These are phyloP conservation scores for Phenganax marumi DNA, from an alignment of 92 coral and sea anemone genomes.

Conservation along the genomic window DNA sequence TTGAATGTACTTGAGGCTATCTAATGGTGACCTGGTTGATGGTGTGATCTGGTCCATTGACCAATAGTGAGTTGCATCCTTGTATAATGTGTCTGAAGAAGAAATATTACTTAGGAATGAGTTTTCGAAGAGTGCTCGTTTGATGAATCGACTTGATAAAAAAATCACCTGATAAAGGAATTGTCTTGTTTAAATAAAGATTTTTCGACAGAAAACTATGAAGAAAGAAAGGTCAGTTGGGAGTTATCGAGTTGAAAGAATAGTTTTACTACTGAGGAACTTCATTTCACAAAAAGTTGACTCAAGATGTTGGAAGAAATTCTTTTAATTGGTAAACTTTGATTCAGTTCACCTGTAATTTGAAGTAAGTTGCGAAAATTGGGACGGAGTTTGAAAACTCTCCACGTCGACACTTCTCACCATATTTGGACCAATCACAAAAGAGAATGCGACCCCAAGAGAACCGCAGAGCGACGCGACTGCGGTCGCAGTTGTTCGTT, in stretches of 20 bases:
- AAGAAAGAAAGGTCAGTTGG: background rate
- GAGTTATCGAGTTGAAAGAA: no score
- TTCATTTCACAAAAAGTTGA: background rate
- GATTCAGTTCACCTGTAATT: slow-evolving; percentile 31
- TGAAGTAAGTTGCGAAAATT: slow-evolving; percentile 23
- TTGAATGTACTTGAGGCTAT: slow-evolving; percentile 47
- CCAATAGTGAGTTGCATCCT: slow-evolving; percentile 85
- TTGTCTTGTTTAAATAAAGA: slow-evolving; percentile 58
- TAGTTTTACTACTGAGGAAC: background rate
- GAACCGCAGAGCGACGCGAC: slow-evolving; percentile 96
- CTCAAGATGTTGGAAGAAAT: background rate
- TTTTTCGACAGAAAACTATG: slow-evolving; percentile 26
- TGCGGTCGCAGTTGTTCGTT: slow-evolving; percentile 97
- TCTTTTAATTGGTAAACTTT: background rate
- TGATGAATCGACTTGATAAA: background rate
- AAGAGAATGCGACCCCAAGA: slow-evolving; percentile 88
- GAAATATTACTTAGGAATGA: background rate
- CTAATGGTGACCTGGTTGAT: slow-evolving; percentile 40
- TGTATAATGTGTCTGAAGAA: slow-evolving; percentile 75
- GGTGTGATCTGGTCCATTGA: slow-evolving; percentile 73
- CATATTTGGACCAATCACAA: slow-evolving; percentile 85
- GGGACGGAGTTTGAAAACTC: slow-evolving; percentile 4
- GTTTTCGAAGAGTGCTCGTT: background rate
- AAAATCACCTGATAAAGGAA: slow-evolving; percentile 63
- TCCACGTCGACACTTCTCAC: slow-evolving; percentile 59